Percentiles rank a stretch among this genome's conserved stretches.
Conservation (phyloP, 2,888 invertebrate genomes). For the Hofmannophila pseudospretella region DNA sequence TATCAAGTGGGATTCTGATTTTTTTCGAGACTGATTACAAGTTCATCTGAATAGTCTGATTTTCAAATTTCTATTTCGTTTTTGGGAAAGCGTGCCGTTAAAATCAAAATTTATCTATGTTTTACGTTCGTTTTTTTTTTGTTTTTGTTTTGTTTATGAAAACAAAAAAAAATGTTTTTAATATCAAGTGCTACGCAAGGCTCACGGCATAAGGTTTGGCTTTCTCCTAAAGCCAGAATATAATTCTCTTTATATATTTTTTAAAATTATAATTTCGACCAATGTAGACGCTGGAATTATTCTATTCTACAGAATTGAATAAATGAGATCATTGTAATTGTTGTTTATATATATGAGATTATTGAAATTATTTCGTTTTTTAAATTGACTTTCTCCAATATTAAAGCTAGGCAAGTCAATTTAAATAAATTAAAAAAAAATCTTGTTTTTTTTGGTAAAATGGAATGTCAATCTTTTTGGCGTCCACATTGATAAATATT, state of each 20-base stretch:
- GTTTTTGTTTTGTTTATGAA: no score
- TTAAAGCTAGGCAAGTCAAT: neutral
- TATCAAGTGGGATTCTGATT: no score
- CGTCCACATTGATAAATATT: constrained; percentile 56
- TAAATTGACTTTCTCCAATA: neutral
- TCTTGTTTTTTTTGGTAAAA: neutral
- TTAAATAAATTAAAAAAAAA: neutral
- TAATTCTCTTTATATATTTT: constrained; percentile 63
- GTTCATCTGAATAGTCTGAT: no score
- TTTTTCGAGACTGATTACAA: no score
- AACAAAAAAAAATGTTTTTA: neutral
- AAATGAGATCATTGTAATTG: neutral
- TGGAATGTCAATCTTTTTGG: constrained; percentile 13
- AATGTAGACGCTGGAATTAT: constrained; percentile 41
- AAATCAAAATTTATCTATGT: no score
- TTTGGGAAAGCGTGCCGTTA: no score
- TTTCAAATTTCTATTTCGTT: no score
- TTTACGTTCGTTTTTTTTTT: no score
- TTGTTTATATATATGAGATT: neutral
- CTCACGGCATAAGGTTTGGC: constrained; percentile 54
- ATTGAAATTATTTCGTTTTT: neutral
- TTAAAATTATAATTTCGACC: constrained; percentile 47
- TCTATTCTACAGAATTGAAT: neutral
- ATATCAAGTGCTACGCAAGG: constrained; percentile 33
- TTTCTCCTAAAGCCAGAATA: constrained; percentile 69